Evolutionary conservation across 64 coral and sea anemone genomes (phyloP), one percentile per base, ranked within the genome.

Genomic region (Dendronephthya gigantea): DNA sequence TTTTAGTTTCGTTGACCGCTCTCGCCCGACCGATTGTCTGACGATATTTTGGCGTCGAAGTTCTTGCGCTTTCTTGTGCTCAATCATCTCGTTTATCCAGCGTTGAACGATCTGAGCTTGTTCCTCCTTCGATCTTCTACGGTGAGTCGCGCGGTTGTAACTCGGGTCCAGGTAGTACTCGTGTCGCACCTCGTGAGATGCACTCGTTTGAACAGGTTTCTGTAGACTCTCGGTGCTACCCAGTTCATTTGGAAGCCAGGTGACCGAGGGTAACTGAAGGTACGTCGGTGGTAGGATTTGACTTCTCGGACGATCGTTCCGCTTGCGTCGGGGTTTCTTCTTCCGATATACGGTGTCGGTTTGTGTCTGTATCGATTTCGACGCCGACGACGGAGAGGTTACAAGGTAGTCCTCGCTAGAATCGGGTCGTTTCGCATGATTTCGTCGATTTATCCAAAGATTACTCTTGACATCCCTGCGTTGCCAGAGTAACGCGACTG

Each of bases 31-130:
- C 29, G 72, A 14, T 23, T 62, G 55, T 23, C 55, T 62, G 55
- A 62, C 55, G 14, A 39, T 35, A 15, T 15, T 39, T 34, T 79
- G 30, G 11, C 36, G 7, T 6, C 72, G 29, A 19, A 79, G 36
- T 39, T 34, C 72, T 39, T 79, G 72, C 22, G 72, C 72, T 39
- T 79, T 79, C 2, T 79, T 79, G 22, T 79, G 0, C n/a, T 79
- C 72, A 33, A 79, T 35, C 72, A 79, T 79, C 14, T 79, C 72
- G 36, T 34, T 39, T 17, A 79, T 79, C 72, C 72, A 79, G 32
- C 72, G 30, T 39, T 79, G 72, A 79, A 79, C 72, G 22, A 79
- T 79, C 22, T 79, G 72, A 36, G 72, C 72, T 79, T 79, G 72
- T 79, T 79, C 72, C 32, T 79, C 72, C 10, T 29, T 35, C 36